phyloP scores from a whole-genome alignment of 2,113 vertebrate genomes.

The Ardeotis arabs region DNA sequence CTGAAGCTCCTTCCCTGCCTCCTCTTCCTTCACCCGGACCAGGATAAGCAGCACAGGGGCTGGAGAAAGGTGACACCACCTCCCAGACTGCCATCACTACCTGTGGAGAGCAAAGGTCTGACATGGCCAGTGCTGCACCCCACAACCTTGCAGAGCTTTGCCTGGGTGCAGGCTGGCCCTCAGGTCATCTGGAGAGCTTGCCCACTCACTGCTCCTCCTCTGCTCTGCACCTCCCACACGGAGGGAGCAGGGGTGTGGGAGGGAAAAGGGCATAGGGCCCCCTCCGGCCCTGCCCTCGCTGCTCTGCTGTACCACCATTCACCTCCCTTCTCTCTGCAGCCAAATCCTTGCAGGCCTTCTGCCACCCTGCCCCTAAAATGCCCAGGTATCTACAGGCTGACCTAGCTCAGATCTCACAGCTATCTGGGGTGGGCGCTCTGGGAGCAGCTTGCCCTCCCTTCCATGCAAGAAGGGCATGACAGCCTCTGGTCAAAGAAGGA shows the following conservation, averaged over 20 bases:
- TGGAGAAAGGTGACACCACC: not conserved
- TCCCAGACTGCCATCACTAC: not conserved
- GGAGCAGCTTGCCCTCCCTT: not conserved
- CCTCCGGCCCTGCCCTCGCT: not conserved
- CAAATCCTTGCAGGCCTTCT: not conserved
- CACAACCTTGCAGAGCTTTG: not conserved
- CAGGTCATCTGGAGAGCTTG: not conserved
- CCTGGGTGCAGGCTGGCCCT: not conserved
- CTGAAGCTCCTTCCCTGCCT: not conserved
- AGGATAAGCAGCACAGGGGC: not conserved
- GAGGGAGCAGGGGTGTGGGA: not conserved
- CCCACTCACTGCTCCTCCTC: not conserved
- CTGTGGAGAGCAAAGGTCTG: not conserved
- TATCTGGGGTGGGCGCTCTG: not conserved
- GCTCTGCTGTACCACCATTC: not conserved
- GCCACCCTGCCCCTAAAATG: not conserved
- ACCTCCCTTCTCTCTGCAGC: not conserved
- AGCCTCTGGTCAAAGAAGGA: not conserved
- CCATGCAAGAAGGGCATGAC: not conserved
- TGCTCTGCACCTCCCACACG: not conserved
- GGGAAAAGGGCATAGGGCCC: not conserved
- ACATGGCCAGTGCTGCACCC: not conserved
- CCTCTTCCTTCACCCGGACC: not conserved
- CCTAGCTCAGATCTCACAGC: not conserved
- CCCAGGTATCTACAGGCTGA: not conserved